phyloP scores from a whole-genome alignment of 2,888 invertebrate species.

The Harmothoe impar region DNA sequence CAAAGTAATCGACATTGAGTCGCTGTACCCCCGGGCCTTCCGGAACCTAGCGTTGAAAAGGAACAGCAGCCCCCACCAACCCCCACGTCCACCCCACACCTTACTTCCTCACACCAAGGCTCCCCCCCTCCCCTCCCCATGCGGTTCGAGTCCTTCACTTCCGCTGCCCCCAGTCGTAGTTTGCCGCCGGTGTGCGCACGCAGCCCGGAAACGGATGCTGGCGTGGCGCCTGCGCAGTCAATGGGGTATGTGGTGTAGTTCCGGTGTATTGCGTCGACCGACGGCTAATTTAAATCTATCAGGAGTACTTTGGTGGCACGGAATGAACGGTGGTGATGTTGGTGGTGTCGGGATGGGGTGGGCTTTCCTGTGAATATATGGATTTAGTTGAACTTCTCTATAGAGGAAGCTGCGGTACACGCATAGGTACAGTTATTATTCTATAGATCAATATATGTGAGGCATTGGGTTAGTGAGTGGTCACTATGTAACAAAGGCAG shows the following conservation, averaged over 20 bases:
- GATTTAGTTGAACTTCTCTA: no score
- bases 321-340: no score
- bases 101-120: not conserved
- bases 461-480: no score
- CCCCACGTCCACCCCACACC: not conserved
- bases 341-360: conserved; percentile 12
- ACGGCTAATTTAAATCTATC: conserved; percentile 48
- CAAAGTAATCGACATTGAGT: conserved; percentile 60
- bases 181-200: conserved; percentile 28
- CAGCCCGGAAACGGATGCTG: conserved; percentile 45
- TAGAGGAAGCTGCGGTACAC: no score
- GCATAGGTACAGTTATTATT: no score
- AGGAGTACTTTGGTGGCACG: not conserved
- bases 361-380: no score
- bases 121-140: not conserved
- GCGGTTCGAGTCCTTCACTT: conserved; percentile 2
- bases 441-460: no score
- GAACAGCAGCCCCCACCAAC: not conserved
- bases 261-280: not conserved
- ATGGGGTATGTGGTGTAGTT: conserved; percentile 12
- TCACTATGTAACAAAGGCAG: no score
- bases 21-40: not conserved
- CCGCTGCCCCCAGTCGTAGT: not conserved
- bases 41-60: not conserved
- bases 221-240: conserved; percentile 20